A percentile compares a stretch with the other conserved stretches of the same genome.
phyloP scores from a whole-genome alignment of 2,113 vertebrate species.

The Isichthys henryi region DNA sequence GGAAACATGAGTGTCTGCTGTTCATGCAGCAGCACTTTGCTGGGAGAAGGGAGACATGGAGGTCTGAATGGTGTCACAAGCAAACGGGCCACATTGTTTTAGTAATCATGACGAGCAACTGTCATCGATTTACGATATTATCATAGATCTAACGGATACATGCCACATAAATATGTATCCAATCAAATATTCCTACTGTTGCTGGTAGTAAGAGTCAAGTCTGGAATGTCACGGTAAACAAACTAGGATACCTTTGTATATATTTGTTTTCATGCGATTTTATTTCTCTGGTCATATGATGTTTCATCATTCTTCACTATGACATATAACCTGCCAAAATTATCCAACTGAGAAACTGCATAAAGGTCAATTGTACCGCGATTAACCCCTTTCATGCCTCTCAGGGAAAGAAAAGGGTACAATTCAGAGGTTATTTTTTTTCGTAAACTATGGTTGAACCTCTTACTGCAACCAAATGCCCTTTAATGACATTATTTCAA shows the following conservation, averaged over 20 bases:
- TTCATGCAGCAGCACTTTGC: neutral
- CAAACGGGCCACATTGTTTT: neutral
- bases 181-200: neutral
- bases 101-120: neutral
- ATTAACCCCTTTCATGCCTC: conserved; percentile 18
- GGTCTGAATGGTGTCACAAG: neutral
- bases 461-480: neutral
- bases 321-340: neutral
- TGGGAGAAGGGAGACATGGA: neutral
- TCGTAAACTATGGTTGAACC: neutral
- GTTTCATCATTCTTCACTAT: conserved; percentile 23
- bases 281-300: neutral
- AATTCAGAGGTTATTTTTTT: neutral
- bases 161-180: neutral
- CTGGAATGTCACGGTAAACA: neutral
- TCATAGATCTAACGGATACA: neutral
- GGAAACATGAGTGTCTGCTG: neutral
- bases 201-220: neutral
- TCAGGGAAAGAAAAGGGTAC: neutral
- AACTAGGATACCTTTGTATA: neutral
- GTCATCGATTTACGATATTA: neutral
- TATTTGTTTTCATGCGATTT: neutral
- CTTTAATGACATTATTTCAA: neutral
- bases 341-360: conserved; percentile 32
- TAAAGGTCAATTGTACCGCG: conserved; percentile 45